Conservation (phyloP, 2,888 invertebrate genomes). For the Acleris cristana region DNA sequence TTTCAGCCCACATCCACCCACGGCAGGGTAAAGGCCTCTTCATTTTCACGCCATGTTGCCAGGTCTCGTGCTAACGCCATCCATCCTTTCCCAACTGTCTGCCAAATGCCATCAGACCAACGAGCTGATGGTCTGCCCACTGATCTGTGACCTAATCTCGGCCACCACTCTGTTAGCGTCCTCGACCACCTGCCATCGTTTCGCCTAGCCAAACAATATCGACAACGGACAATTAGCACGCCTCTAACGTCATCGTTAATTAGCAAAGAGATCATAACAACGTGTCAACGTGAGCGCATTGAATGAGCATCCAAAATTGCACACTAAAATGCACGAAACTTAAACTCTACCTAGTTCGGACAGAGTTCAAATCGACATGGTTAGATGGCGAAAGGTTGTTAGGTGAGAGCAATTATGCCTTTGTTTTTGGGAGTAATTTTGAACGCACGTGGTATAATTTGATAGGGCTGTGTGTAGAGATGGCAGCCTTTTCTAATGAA, state of each 20-base stretch:
- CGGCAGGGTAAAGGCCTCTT: no score
- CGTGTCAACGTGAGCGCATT: not conserved
- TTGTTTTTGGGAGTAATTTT: slow-evolving; percentile 30
- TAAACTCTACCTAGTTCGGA: not conserved
- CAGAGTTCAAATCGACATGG: slow-evolving; percentile 8
- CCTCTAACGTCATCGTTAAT: not conserved
- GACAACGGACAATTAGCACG: not conserved
- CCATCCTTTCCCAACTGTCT: no score
- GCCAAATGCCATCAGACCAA: no score
- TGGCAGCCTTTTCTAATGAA: not conserved
- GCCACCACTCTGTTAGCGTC: no score
- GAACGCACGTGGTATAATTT: slow-evolving; percentile 22
- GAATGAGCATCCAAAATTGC: not conserved
- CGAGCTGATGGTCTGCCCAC: no score
- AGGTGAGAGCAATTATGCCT: slow-evolving; percentile 20
- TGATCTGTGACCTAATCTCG: no score
- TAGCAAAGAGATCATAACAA: not conserved
- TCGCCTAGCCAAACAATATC: no score
- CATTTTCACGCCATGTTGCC: no score
- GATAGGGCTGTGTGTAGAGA: slow-evolving; percentile 1
- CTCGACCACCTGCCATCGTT: no score
- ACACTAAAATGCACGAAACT: not conserved
- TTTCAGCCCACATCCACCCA: no score
- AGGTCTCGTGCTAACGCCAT: no score
- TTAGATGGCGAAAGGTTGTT: not conserved